Percentiles rank a stretch among this genome's conserved stretches.
These are phyloP conservation scores for Aphyosemion australe DNA, from an alignment of 2,113 vertebrate genomes.

Conservation along the genomic window DNA sequence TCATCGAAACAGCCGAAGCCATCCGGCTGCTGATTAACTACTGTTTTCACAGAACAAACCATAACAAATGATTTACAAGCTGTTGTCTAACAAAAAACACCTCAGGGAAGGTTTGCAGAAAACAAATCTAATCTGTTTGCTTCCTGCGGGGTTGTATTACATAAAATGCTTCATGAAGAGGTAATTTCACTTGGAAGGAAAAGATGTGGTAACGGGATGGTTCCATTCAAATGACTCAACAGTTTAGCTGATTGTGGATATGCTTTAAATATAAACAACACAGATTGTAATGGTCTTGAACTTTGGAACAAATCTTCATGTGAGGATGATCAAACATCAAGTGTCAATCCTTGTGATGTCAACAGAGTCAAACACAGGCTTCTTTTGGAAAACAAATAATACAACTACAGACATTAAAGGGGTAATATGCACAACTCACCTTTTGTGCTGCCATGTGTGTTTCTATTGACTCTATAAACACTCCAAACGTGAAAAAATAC, in stretches of 20 bases:
- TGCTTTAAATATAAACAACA: neutral
- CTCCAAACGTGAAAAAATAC: too few species aligned
- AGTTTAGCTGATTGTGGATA: constrained; percentile 5
- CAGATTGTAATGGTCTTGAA: neutral
- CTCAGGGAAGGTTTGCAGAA: constrained; percentile 47
- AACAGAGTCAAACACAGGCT: too few species aligned
- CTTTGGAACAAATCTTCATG: constrained; percentile 2
- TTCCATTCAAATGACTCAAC: constrained; percentile 3
- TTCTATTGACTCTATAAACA: too few species aligned
- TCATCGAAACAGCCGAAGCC: constrained; percentile 57
- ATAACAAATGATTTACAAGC: constrained; percentile 66
- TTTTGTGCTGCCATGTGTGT: too few species aligned
- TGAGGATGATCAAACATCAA: too few species aligned
- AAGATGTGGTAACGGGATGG: constrained; percentile 4
- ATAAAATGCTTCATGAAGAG: constrained; percentile 47
- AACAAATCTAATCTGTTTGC: constrained; percentile 59
- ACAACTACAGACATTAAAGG: too few species aligned
- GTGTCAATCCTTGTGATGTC: too few species aligned
- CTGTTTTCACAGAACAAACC: constrained; percentile 70
- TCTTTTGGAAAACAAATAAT: too few species aligned
- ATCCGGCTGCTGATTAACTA: constrained; percentile 73
- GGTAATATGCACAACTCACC: too few species aligned
- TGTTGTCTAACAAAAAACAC: constrained; percentile 55
- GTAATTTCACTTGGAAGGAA: constrained; percentile 2
- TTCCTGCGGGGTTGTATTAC: constrained; percentile 50